These are phyloP conservation scores for Anoplius nigerrimus DNA, from an alignment of 2,888 invertebrate genomes.

Conservation along the genomic window DNA sequence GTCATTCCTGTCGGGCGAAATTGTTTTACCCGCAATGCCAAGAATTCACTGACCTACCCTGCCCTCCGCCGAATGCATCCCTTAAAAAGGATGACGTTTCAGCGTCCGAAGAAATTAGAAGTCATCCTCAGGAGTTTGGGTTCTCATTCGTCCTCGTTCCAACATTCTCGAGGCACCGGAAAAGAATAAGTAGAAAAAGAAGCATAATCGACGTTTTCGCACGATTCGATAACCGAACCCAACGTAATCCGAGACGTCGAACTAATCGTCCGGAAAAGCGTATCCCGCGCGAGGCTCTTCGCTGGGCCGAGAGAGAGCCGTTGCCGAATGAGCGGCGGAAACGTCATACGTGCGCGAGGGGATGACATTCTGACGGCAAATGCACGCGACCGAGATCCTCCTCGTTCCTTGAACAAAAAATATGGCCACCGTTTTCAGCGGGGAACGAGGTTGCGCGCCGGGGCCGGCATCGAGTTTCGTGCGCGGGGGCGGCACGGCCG, in stretches of 20 bases:
- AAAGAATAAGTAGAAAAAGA: too few relatives aligned
- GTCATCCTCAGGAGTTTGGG: not conserved
- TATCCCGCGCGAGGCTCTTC: too few relatives aligned
- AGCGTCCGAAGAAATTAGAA: not conserved
- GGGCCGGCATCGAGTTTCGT: constrained; percentile 51
- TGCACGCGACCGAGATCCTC: constrained; percentile 29
- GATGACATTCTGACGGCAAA: constrained; percentile 56
- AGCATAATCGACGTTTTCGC: too few relatives aligned
- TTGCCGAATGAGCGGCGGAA: not conserved
- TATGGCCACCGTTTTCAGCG: constrained; percentile 54
- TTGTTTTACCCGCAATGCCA: constrained; percentile 13
- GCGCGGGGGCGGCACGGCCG: constrained; percentile 43
- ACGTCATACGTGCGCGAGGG: constrained; percentile 51
- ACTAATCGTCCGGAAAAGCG: not conserved
- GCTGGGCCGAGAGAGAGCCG: too few relatives aligned
- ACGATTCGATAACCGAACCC: too few relatives aligned
- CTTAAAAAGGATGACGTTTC: not conserved
- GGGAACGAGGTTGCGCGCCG: constrained; percentile 7
- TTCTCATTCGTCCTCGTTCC: too few relatives aligned
- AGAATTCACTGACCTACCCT: constrained; percentile 13
- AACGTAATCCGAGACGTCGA: constrained; percentile 1
- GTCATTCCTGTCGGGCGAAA: constrained; percentile 11
- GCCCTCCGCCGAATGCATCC: not conserved
- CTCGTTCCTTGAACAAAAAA: constrained; percentile 48
- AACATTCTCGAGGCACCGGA: too few relatives aligned